Percentiles rank a stretch among this genome's conserved stretches.
Evolutionary conservation across 2,888 invertebrate genomes (phyloP).

Genomic region (Odiellus spinosus): DNA sequence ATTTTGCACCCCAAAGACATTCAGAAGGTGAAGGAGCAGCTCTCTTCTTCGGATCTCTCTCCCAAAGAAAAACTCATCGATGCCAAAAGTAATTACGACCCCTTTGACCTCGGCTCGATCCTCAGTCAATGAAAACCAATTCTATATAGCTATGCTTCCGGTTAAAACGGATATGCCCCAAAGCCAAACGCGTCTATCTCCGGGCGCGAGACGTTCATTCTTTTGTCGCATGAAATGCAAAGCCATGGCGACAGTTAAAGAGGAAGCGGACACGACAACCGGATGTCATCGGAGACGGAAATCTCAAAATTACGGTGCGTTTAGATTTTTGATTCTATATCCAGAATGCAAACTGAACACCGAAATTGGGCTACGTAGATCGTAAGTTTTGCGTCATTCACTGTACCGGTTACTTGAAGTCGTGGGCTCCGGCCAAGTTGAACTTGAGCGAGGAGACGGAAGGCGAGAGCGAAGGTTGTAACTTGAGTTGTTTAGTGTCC

Average conservation of each 20-base stretch:
- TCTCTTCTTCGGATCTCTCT: conserved; percentile 73
- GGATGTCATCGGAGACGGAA: conserved; percentile 35
- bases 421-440: conserved; percentile 68
- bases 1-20: conserved; percentile 88
- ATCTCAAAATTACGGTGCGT: conserved; percentile 39
- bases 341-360: neutral
- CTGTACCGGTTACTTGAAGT: conserved; percentile 82
- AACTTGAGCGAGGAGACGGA: conserved; percentile 51
- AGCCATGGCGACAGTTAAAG: conserved; percentile 43
- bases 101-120: no score
- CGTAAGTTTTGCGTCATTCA: conserved; percentile 76
- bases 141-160: conserved; percentile 83
- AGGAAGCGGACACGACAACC: conserved; percentile 47
- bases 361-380: conserved; percentile 35
- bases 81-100: conserved; percentile 58
- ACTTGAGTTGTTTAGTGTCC: conserved; percentile 72
- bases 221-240: conserved; percentile 85
- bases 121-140: no score
- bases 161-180: conserved; percentile 69
- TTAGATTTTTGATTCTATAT: neutral
- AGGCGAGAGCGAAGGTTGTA: conserved; percentile 43
- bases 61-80: conserved; percentile 78
- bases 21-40: conserved; percentile 83
- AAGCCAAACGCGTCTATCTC: conserved; percentile 57
- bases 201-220: conserved; percentile 78